Conservation (phyloP, 2,888 invertebrate species). For the Adelphocoris suturalis region DNA sequence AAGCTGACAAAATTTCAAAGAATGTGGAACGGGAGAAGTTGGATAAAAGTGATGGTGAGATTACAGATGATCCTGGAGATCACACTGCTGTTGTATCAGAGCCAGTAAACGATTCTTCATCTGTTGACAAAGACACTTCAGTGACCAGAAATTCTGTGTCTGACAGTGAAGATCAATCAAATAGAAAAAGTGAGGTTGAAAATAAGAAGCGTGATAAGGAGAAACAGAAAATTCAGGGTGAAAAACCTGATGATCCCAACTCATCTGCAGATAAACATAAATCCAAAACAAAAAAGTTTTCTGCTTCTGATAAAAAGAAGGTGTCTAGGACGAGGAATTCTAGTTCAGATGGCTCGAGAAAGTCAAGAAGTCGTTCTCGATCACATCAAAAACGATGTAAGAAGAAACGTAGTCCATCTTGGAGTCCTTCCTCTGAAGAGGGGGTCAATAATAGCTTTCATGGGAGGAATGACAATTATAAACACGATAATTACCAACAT, state of each 20-base stretch:
- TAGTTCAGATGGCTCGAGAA: not conserved
- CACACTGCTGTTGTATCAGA: not conserved
- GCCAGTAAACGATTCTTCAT: not conserved
- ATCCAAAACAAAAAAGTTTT: not conserved
- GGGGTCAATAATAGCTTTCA: not conserved
- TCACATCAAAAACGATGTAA: not conserved
- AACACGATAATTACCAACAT: not conserved
- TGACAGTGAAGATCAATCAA: not conserved
- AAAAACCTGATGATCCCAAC: not conserved
- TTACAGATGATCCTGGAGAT: not conserved
- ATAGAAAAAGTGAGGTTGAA: not conserved
- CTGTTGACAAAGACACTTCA: not conserved
- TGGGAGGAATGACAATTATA: not conserved
- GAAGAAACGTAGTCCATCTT: not conserved
- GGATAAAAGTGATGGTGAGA: slow-evolving; percentile 4
- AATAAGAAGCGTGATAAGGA: not conserved
- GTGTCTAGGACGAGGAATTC: slow-evolving; percentile 30
- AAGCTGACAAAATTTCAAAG: not conserved
- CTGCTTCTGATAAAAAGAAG: slow-evolving; percentile 36
- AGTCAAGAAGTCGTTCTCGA: slow-evolving; percentile 7
- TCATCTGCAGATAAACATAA: not conserved
- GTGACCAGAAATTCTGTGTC: not conserved
- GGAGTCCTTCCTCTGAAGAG: slow-evolving; percentile 21
- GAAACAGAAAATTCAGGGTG: not conserved
- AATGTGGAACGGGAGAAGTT: not conserved